Conservation (phyloP, 2,113 vertebrate species). For the Channa argus region DNA sequence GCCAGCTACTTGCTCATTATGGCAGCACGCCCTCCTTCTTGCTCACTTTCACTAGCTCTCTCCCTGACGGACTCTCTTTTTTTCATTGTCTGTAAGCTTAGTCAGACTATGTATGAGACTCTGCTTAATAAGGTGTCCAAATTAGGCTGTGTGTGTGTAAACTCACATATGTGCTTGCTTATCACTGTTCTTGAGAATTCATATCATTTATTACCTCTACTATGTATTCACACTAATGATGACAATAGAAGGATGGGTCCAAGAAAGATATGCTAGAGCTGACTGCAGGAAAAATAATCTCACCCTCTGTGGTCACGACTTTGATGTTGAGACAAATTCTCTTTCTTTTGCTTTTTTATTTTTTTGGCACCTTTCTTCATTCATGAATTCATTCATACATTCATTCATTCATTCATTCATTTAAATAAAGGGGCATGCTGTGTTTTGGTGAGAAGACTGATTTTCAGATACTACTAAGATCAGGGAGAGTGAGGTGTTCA, state of each 20-base stretch:
- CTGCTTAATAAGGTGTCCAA: conserved; percentile 36
- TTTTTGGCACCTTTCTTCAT: too few relatives aligned
- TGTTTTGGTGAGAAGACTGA: too few relatives aligned
- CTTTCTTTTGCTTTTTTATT: too few relatives aligned
- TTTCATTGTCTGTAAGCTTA: conserved; percentile 4
- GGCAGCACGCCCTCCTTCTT: conserved; percentile 7
- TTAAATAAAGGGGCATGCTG: too few relatives aligned
- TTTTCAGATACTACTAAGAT: neutral
- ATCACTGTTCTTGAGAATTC: neutral
- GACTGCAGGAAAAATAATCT: neutral
- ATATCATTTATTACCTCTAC: neutral
- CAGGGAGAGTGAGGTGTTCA: neutral
- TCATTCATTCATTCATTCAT: too few relatives aligned
- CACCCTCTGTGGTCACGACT: too few relatives aligned
- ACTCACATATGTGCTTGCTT: neutral
- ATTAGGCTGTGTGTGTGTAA: neutral
- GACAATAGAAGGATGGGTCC: neutral
- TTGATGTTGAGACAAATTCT: too few relatives aligned
- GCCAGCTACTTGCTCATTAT: conserved; percentile 44
- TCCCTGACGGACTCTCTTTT: neutral
- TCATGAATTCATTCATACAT: too few relatives aligned
- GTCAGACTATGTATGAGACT: neutral
- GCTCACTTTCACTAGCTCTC: neutral
- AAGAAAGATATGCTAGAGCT: neutral
- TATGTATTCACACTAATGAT: neutral